Evolutionary conservation across 2,113 vertebrate species (phyloP).

Genomic region (Pipra filicauda): DNA sequence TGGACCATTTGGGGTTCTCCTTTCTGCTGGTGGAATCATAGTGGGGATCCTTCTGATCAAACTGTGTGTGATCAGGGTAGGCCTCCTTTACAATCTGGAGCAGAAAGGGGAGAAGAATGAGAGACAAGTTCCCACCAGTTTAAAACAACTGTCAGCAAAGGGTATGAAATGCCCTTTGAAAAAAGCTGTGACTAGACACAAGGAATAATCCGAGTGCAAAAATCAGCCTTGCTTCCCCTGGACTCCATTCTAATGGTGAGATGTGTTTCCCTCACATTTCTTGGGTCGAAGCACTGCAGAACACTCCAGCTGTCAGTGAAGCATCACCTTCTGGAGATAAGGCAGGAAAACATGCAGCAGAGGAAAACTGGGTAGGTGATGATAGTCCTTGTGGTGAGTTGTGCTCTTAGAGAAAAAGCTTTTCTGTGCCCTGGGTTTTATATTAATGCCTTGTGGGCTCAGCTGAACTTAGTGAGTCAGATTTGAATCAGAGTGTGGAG

Average conservation of each 20-base stretch:
- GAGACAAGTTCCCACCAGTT: neutral
- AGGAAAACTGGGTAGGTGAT: neutral
- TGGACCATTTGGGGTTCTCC: slow-evolving; percentile 94
- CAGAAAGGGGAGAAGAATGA: neutral
- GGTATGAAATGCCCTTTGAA: neutral
- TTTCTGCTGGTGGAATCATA: slow-evolving; percentile 88
- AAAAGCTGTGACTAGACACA: neutral
- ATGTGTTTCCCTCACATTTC: neutral
- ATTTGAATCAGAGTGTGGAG: neutral
- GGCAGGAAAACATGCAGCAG: neutral
- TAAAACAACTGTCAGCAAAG: neutral
- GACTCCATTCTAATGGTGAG: neutral
- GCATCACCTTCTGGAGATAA: neutral
- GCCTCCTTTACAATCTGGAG: slow-evolving; percentile 90
- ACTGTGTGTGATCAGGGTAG: slow-evolving; percentile 96
- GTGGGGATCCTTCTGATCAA: slow-evolving; percentile 87
- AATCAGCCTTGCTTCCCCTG: neutral
- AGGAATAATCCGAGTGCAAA: neutral
- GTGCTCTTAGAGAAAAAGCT: neutral
- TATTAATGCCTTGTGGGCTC: neutral
- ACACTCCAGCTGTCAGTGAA: neutral
- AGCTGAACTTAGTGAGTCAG: neutral
- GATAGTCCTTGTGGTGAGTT: neutral
- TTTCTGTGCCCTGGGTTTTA: neutral
- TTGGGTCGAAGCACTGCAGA: neutral